Base-by-base conservation (phyloP, 2,113 vertebrate genomes). In the Cottus gobio region DNA sequence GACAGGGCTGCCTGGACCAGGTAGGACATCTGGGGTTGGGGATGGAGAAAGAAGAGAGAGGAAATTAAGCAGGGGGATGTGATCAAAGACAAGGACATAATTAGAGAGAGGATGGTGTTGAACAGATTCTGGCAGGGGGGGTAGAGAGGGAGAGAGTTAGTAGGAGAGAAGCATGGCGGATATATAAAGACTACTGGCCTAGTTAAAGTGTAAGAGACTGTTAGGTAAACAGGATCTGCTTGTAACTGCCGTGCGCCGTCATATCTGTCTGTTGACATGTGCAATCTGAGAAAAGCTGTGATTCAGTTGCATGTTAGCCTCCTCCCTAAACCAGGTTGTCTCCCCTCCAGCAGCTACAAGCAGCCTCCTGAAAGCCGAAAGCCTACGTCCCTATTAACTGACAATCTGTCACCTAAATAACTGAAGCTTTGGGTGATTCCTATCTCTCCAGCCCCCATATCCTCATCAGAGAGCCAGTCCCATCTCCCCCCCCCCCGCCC, bases 1-100 rank as follows among this genome's bases (percentile, higher is more conserved):
- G 54, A 88, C 90, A 31, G 92, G 93, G 67, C 92, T 95, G 80
- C 93, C 91, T 60, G 92, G 93, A 92, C 88, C 95, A 95, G 95
- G 95, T 96, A 94, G 87, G 95, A 92, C 80, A 67, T 80, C 31
- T 54, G 68, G 74, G 72, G 37, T 34, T 75, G 39, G 57, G 63
- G 62, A 42, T 67, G 42, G 67, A 64, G 39, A 46, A 28, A 8
- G 44, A 30, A 44, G 34, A 39, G 50, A 30, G 9, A n/a, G 30
- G 18, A 42, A 36, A 75, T 65, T 34, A 56, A 30, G 13, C 16
- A 42, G 42, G 22, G 26, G 7, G 24, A 50, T 56, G 15, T 1
- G 20, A 28, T 28, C 2, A 9, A 42, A 31, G 58, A 70, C 7
- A 4, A 36, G 42, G 42, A 16, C 5, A 77, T 54, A 24, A 18